Evolutionary conservation across 2,888 invertebrate species (phyloP).

Genomic region (Achlya flavicornis): DNA sequence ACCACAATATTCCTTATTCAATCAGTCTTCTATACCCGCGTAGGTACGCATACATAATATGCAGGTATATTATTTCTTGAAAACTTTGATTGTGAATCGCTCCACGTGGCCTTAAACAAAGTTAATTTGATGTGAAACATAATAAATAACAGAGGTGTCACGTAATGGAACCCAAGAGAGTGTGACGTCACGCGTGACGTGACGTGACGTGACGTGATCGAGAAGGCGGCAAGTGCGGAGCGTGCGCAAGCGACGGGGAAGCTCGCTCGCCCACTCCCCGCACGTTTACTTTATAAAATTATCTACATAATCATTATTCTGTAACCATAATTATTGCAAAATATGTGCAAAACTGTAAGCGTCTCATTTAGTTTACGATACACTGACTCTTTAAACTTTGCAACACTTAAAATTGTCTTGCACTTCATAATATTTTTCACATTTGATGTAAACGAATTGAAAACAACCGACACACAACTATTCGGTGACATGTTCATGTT

Average conservation of each 20-base stretch:
- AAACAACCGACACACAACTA: slow-evolving; percentile 79
- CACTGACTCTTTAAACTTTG: slow-evolving; percentile 75
- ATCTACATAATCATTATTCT: slow-evolving; percentile 72
- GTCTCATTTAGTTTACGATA: slow-evolving; percentile 77
- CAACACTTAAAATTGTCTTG: slow-evolving; percentile 75
- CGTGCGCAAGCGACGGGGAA: slow-evolving; percentile 64
- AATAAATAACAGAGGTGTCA: slow-evolving; percentile 10
- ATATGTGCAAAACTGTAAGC: slow-evolving; percentile 82
- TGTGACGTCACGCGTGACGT: slow-evolving; percentile 30
- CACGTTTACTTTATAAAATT: slow-evolving; percentile 56
- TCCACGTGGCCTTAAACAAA: slow-evolving; percentile 41
- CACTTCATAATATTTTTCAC: slow-evolving; percentile 63
- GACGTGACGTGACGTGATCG: slow-evolving; percentile 29
- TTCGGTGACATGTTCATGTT: slow-evolving; percentile 74
- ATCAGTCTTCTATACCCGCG: slow-evolving; percentile 50
- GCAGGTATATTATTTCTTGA: slow-evolving; percentile 48
- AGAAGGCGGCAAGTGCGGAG: slow-evolving; percentile 38
- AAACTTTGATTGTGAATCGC: slow-evolving; percentile 45
- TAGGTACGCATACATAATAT: slow-evolving; percentile 53
- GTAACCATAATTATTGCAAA: slow-evolving; percentile 79
- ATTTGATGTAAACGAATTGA: slow-evolving; percentile 69
- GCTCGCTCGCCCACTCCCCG: slow-evolving; percentile 55
- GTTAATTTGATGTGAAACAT: slow-evolving; percentile 6
- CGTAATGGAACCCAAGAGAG: slow-evolving; percentile 13
- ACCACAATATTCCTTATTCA: slow-evolving; percentile 58